Evolutionary conservation across 2,888 invertebrate species (phyloP), one percentile per base, ranked within the genome.

Genomic region (Harpalus rufipes): DNA sequence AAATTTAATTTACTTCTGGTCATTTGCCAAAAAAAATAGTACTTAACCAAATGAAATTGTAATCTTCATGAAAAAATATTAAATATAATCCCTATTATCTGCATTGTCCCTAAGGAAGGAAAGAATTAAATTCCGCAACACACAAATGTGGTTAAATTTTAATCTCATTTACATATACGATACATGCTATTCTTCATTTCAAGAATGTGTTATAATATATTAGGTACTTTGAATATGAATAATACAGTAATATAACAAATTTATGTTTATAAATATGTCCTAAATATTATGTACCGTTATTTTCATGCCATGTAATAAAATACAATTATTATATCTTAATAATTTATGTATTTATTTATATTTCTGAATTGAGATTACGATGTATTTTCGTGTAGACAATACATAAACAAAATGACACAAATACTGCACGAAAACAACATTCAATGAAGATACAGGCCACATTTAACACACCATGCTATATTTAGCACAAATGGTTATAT

Each of bases 381-480:
- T 39, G 32, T 25, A 10, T 8, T 39, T n/a, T 32, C 5, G 68
- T 63, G 32, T 68, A 68, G 68, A 68, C 68, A 68, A 32, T 7
- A 12, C 25, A 39, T 25, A 21, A 68, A 32, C n/a, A n/a, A n/a
- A n/a, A n/a, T n/a, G n/a, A n/a, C 68, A 14, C 32, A 14, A 39
- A 39, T 6, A 68, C 14, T 51, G 44, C 44, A 51, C 5, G 68
- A 68, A 68, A 68, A 68, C 68, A 68, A 68, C 68, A 14, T 39
- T 32, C 39, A 68, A 68, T 14, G 32, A 68, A 68, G 25, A 25
- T 63, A 39, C 21, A 63, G 14, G 32, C n/a, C 14, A 32, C n/a
- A 32, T 68, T 10, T 68, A 68, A 68, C 65, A 65, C 68, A 68
- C 18, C n/a, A 39, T 25, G 68, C 68, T 68, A 68, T 68, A 68